Percentiles rank a stretch among this genome's conserved stretches.
These are phyloP conservation scores for Eolophus roseicapilla DNA, from an alignment of 2,113 vertebrate species.

Conservation along the genomic window DNA sequence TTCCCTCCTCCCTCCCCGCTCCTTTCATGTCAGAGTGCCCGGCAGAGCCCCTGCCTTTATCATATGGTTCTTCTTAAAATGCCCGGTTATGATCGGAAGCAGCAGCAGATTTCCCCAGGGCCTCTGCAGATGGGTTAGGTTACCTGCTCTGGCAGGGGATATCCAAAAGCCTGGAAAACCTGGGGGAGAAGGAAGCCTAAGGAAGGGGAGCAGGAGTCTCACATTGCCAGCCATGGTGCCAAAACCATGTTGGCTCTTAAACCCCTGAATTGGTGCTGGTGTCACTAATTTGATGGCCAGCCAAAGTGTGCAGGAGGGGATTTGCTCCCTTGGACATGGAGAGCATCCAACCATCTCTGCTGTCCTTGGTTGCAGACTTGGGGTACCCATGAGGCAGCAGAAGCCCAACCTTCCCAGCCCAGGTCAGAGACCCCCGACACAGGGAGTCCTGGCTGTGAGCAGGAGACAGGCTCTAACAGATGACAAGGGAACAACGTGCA, in stretches of 20 bases:
- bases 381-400: neutral
- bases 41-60: conserved; percentile 2
- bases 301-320: neutral
- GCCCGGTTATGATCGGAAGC: neutral
- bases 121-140: neutral
- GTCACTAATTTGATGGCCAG: neutral
- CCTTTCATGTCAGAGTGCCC: conserved; percentile 48
- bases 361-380: neutral
- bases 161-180: conserved; percentile 10
- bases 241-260: neutral
- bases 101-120: neutral
- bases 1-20: neutral
- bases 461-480: neutral
- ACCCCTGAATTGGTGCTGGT: neutral
- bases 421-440: neutral
- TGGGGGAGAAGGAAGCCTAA: neutral
- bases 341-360: neutral
- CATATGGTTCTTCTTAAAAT: conserved; percentile 63
- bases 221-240: neutral
- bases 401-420: neutral
- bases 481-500: fast-evolving
- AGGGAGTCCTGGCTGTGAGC: neutral
- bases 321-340: fast-evolving
- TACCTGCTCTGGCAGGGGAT: neutral
- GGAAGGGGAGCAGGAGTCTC: neutral